A percentile compares a stretch with the other conserved stretches of the same genome.
Conservation (phyloP, 37 sponge, comb jelly and placozoan species). For the Eunapius fragilis region DNA sequence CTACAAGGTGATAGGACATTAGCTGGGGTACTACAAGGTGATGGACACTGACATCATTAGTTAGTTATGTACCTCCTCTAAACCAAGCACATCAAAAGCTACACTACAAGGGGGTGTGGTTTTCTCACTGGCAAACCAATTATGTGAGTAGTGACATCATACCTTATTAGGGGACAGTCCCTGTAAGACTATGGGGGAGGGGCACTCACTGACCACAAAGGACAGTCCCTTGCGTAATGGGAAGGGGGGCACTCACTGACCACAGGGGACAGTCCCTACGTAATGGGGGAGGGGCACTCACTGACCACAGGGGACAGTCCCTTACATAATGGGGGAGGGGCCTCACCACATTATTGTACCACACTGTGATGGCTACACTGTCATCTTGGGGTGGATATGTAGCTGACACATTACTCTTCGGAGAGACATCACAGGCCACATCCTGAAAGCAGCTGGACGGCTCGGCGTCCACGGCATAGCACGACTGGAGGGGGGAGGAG, state of each 20-base stretch:
- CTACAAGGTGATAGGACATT: too few relatives aligned
- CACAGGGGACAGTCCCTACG: neutral
- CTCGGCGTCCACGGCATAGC: neutral
- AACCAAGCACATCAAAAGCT: too few relatives aligned
- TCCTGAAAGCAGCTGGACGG: neutral
- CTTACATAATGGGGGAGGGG: neutral
- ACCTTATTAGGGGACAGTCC: neutral
- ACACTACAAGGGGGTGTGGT: too few relatives aligned
- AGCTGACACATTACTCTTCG: neutral
- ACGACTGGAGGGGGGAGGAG: neutral
- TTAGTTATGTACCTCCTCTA: too few relatives aligned
- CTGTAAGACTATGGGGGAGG: neutral
- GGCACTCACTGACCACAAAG: neutral
- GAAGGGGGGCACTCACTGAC: neutral
- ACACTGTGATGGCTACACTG: constrained; percentile 38
- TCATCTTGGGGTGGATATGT: neutral
- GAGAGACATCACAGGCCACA: neutral
- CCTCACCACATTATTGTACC: constrained; percentile 69
- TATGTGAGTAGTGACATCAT: too few relatives aligned
- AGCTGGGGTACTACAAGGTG: too few relatives aligned
- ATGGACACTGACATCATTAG: too few relatives aligned
- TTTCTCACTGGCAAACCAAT: too few relatives aligned
- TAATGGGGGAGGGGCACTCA: neutral
- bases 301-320: neutral
- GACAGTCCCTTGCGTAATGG: neutral